phyloP scores from a whole-genome alignment of 2,797 vertebrate genomes.

The Neoniphon sammara region DNA sequence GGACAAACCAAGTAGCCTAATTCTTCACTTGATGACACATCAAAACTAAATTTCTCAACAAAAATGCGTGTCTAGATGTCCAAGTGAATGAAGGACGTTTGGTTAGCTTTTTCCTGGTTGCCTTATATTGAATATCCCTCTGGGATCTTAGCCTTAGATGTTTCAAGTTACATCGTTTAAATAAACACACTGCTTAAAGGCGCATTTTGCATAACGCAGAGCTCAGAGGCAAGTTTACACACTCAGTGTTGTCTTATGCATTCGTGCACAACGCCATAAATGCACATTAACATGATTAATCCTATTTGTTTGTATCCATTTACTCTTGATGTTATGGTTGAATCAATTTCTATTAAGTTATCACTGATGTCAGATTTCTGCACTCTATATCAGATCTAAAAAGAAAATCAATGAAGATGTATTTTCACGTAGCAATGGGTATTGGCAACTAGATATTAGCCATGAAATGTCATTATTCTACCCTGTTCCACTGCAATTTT shows the following conservation, averaged over 20 bases:
- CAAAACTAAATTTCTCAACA: background rate
- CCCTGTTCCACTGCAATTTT: background rate
- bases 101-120: constrained; percentile 16
- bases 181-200: constrained; percentile 25
- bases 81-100: background rate
- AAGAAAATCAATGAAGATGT: background rate
- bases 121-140: background rate
- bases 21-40: background rate
- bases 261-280: background rate
- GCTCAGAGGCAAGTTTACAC: constrained; percentile 3
- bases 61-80: background rate
- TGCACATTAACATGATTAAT: background rate
- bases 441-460: constrained; percentile 4
- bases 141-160: background rate
- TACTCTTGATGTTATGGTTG: background rate
- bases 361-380: background rate
- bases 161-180: constrained; percentile 8
- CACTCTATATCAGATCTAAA: background rate
- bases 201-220: constrained; percentile 14
- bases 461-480: background rate
- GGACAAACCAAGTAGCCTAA: constrained; percentile 1
- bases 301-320: background rate
- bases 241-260: background rate
- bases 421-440: background rate
- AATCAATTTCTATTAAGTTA: background rate